Conservation (phyloP, 2,113 vertebrate genomes). For the Forbesichthys papilliferus region DNA sequence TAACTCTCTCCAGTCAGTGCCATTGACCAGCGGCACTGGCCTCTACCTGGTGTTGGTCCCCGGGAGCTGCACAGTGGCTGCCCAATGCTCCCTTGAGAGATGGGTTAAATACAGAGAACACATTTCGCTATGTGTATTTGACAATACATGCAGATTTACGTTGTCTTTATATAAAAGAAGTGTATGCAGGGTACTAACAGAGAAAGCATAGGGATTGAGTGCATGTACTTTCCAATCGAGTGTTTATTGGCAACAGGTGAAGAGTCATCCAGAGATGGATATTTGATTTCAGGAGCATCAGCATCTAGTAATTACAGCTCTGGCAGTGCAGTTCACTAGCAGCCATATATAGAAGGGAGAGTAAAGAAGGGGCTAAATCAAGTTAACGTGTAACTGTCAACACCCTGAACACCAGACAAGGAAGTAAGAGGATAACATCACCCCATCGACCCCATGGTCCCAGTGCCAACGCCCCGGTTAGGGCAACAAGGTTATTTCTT, state of each 20-base stretch:
- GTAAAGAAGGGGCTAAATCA: constrained; percentile 48
- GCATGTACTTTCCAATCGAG: constrained; percentile 31
- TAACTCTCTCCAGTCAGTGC: too few species aligned
- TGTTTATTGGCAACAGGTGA: constrained; percentile 68
- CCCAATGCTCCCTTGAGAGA: too few species aligned
- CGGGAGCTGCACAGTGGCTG: too few species aligned
- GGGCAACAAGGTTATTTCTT: too few species aligned
- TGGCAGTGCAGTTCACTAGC: constrained; percentile 49
- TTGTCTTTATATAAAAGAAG: constrained; percentile 1
- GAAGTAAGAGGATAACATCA: constrained; percentile 21
- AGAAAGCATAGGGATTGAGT: neutral
- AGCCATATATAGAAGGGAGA: constrained; percentile 53
- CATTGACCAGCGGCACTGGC: too few species aligned
- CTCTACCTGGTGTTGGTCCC: too few species aligned
- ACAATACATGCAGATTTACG: too few species aligned
- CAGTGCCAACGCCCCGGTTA: too few species aligned
- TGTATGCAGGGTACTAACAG: neutral
- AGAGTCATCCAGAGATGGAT: constrained; percentile 36
- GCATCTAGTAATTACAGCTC: constrained; percentile 42
- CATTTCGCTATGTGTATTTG: too few species aligned
- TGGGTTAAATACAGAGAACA: too few species aligned
- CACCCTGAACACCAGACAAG: constrained; percentile 33
- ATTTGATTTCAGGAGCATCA: constrained; percentile 68
- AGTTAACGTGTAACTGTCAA: constrained; percentile 48
- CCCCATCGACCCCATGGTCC: neutral